Evolutionary conservation across 1,140 invertebrate species (phyloP).

Genomic region (Drosophila kanapiae): DNA sequence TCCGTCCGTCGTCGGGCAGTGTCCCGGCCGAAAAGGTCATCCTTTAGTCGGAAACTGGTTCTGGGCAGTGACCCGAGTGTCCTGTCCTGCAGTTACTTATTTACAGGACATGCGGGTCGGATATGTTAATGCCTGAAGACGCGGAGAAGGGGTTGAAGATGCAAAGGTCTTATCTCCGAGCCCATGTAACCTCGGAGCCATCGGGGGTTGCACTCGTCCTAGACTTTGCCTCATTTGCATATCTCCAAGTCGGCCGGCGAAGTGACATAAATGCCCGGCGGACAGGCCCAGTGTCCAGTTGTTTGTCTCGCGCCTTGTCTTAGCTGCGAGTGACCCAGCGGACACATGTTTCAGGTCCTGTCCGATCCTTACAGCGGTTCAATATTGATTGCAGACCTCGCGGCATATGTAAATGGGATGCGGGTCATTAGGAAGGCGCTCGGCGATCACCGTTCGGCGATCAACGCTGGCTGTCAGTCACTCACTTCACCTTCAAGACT

Average conservation of each 20-base stretch:
- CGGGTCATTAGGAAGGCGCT: constrained; percentile 56
- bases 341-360: constrained; percentile 19
- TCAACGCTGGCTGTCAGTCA: constrained; percentile 43
- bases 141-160: constrained; percentile 43
- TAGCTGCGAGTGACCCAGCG: constrained; percentile 49
- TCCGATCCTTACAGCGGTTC: constrained; percentile 40
- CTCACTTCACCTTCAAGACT: constrained; percentile 42
- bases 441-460: constrained; percentile 13
- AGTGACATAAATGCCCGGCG: constrained; percentile 47
- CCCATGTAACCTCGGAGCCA: constrained; percentile 63
- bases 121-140: constrained; percentile 37
- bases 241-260: constrained; percentile 10
- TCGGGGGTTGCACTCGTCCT: constrained; percentile 60
- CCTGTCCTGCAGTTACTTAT: constrained; percentile 75
- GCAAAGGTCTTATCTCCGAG: constrained; percentile 26
- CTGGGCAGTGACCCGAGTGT: constrained; percentile 73
- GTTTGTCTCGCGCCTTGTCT: constrained; percentile 7
- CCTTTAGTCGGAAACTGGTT: constrained; percentile 69
- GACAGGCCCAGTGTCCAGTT: constrained; percentile 63
- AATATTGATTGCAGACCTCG: constrained; percentile 27
- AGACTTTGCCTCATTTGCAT: constrained; percentile 64
- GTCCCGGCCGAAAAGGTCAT: constrained; percentile 31
- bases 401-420: constrained; percentile 63
- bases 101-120: constrained; percentile 71
- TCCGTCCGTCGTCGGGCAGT: constrained; percentile 25